Conservation (phyloP, 1,140 invertebrate genomes). For the Epicauta chinensis region DNA sequence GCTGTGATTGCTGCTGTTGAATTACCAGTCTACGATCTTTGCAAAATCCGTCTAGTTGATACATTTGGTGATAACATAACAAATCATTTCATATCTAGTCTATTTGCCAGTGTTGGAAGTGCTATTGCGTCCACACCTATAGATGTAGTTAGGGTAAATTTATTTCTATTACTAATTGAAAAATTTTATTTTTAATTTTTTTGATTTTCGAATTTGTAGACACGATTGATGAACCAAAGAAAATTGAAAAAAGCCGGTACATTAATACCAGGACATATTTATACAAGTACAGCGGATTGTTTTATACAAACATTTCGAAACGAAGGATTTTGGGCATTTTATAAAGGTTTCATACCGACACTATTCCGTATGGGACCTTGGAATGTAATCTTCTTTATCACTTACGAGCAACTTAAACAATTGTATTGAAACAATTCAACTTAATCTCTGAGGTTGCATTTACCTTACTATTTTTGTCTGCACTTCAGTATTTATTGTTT, state of each 20-base stretch:
- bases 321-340: conserved; percentile 74
- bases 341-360: conserved; percentile 79
- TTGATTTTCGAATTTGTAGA: conserved; percentile 54
- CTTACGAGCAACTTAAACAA: conserved; percentile 85
- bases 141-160: conserved; percentile 89
- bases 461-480: too few relatives aligned
- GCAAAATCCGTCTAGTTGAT: conserved; percentile 70
- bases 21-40: conserved; percentile 88
- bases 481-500: too few relatives aligned
- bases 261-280: conserved; percentile 53
- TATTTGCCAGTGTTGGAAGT: conserved; percentile 86
- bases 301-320: conserved; percentile 73
- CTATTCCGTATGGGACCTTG: conserved; percentile 77
- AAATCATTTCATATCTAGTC: conserved; percentile 89
- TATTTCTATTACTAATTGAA: conserved; percentile 28
- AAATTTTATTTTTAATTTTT: background rate
- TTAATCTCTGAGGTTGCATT: too few relatives aligned
- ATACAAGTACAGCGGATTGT: conserved; percentile 84
- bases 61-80: conserved; percentile 69
- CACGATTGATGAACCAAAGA: conserved; percentile 85
- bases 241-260: conserved; percentile 51
- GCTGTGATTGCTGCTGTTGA: conserved; percentile 90
- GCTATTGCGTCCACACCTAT: conserved; percentile 91
- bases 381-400: conserved; percentile 96
- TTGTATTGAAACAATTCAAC: conserved; percentile 44